Conservation (phyloP, 2,113 vertebrate species). For the Gila orcuttii region DNA sequence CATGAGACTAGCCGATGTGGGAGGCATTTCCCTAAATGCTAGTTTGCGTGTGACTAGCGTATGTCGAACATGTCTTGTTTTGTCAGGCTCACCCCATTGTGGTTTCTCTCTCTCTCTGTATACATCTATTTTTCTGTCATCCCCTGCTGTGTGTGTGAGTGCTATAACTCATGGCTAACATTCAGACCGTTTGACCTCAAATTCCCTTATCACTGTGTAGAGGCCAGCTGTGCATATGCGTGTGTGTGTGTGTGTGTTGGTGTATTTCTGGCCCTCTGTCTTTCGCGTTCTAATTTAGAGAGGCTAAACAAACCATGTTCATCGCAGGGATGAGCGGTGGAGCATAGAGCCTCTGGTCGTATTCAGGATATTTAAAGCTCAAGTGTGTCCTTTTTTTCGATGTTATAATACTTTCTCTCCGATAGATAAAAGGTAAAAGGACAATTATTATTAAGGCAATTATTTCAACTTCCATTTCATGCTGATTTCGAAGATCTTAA, state of each 20-base stretch:
- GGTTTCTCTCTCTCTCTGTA: slow-evolving; percentile 26
- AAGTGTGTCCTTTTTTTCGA: background rate
- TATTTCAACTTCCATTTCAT: background rate
- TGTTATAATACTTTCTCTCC: background rate
- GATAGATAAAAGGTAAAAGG: background rate
- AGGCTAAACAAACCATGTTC: slow-evolving; percentile 30
- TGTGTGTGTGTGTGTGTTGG: background rate
- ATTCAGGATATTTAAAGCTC: slow-evolving; percentile 2
- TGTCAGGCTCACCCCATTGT: slow-evolving; percentile 31
- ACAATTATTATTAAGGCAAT: background rate
- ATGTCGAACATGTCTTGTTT: slow-evolving; percentile 40
- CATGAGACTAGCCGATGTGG: background rate
- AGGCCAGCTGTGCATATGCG: slow-evolving; percentile 12
- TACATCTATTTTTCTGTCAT: slow-evolving; percentile 9
- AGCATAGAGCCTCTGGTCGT: background rate
- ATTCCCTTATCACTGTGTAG: background rate
- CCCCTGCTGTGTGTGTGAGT: background rate
- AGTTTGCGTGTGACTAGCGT: slow-evolving; percentile 14
- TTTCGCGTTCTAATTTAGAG: slow-evolving; percentile 11
- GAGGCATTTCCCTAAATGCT: slow-evolving; percentile 25
- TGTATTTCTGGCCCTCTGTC: slow-evolving; percentile 32
- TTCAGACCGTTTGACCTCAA: background rate
- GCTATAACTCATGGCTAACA: background rate
- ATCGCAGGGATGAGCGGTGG: background rate
- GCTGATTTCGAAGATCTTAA: background rate